Base-by-base conservation (phyloP, 2,888 invertebrate genomes). In the Drosophila prolongata region DNA sequence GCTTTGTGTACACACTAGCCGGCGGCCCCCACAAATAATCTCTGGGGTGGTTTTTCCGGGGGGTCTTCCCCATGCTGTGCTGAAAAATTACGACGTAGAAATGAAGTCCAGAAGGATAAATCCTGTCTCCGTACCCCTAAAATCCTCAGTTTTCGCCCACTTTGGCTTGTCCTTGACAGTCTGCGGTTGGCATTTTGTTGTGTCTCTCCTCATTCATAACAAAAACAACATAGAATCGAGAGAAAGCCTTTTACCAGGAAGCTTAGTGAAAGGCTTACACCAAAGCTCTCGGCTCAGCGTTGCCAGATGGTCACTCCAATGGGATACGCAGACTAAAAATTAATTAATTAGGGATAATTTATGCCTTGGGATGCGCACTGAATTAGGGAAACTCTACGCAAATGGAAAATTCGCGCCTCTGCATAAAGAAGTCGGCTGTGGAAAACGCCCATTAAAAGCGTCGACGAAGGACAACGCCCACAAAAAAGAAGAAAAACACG, bases 151-250 rank as follows among this genome's bases (percentile, higher is more conserved):
- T 40, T 40, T 10, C 19, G 3, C 52, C 19, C 30, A 14, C 50
- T 77, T 34, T 19, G 10, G 77, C 38, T 19, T 49, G 70, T 34
- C 61, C 53, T 67, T 74, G 68, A 46, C 47, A 49, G 77, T 76
- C 62, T 69, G 70, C 73, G 72, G 73, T 78, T 75, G 78, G 78
- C 49, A 65, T 72, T 90, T 87, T 89, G 90, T 90, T 89, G 79
- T 87, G 82, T 71, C 89, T 90, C 90, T 84, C 52, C 76, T 68
- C 56, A 76, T 89, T 89, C 89, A 86, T 83, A 88, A 86, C 89
- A 86, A 83, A 76, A 83, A 76, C 77, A 75, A 86, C 61, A 49
- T 9, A 10, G 16, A 27, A n/a, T 37, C 11, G 24, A 47, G 30
- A 43, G n/a, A 35, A 55, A 69, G 47, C 38, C 34, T 55, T 44